Conservation (phyloP, 2,797 vertebrate genomes). For the Coracias cyanogaster region DNA sequence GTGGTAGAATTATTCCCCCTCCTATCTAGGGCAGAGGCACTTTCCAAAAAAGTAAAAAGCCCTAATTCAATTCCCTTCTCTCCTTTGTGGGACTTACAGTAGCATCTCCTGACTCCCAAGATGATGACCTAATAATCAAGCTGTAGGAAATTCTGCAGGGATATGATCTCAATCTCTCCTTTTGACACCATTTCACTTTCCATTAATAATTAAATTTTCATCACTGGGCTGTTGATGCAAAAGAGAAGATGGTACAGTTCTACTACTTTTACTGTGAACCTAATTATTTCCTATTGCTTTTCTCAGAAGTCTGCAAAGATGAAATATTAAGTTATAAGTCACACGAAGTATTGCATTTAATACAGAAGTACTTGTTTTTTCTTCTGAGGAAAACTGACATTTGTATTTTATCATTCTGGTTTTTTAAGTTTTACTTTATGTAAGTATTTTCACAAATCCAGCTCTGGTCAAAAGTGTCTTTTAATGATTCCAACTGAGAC, state of each 20-base stretch:
- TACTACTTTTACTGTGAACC: neutral
- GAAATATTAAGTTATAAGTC: neutral
- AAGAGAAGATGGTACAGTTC: neutral
- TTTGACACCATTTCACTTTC: constrained; percentile 44
- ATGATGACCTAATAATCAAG: constrained; percentile 37
- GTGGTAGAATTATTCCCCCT: neutral
- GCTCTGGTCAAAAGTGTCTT: neutral
- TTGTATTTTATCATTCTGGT: neutral
- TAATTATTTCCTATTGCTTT: neutral
- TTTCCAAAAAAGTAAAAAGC: neutral
- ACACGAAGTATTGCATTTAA: neutral
- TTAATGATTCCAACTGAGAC: neutral
- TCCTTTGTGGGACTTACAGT: neutral
- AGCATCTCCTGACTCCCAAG: neutral
- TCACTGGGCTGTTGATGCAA: neutral
- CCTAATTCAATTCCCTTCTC: neutral
- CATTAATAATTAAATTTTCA: constrained; percentile 64
- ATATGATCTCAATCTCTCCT: neutral
- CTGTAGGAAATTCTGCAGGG: constrained; percentile 15
- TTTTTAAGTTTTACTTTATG: neutral
- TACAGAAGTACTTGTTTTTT: neutral
- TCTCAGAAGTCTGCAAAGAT: neutral
- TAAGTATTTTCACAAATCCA: neutral
- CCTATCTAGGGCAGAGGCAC: neutral
- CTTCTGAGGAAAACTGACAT: neutral